Conservation (phyloP, 2,888 invertebrate genomes). For the Heliconius ismenius region DNA sequence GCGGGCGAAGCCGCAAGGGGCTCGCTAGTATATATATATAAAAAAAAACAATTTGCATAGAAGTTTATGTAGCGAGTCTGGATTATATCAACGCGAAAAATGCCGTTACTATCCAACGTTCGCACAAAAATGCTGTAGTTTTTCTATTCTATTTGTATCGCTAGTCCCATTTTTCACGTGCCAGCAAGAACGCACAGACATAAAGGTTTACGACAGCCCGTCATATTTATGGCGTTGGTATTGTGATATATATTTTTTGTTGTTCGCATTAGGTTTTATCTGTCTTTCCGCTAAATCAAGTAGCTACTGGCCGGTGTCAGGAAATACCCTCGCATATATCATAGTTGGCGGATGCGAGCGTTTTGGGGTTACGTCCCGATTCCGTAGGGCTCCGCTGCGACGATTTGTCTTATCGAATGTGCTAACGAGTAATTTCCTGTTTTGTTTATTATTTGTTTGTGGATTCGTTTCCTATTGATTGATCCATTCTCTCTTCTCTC, state of each 20-base stretch:
- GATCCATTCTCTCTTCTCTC: too few species aligned
- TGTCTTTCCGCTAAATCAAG: slow-evolving; percentile 82
- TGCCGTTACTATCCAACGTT: slow-evolving; percentile 44
- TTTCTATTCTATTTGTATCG: slow-evolving; percentile 66
- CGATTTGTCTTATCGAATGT: slow-evolving; percentile 73
- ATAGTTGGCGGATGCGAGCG: slow-evolving; percentile 71
- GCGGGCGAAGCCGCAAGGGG: too few species aligned
- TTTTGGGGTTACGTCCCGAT: slow-evolving; percentile 75
- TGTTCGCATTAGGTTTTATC: slow-evolving; percentile 82
- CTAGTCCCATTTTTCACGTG: slow-evolving; percentile 77
- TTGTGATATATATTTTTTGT: slow-evolving; percentile 82
- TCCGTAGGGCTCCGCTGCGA: slow-evolving; percentile 61
- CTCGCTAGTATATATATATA: background rate
- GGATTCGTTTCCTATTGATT: background rate
- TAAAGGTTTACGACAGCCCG: slow-evolving; percentile 82
- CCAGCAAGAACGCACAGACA: slow-evolving; percentile 76
- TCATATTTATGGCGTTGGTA: slow-evolving; percentile 80
- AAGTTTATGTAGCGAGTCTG: slow-evolving; percentile 38
- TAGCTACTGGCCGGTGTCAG: slow-evolving; percentile 82
- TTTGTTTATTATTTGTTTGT: slow-evolving; percentile 42
- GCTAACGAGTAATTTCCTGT: slow-evolving; percentile 59
- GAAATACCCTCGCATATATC: slow-evolving; percentile 80
- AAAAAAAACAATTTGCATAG: background rate
- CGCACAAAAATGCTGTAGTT: slow-evolving; percentile 53
- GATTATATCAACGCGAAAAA: slow-evolving; percentile 43